Base-by-base conservation (phyloP, 2,888 invertebrate genomes). In the Gari tellinella region DNA sequence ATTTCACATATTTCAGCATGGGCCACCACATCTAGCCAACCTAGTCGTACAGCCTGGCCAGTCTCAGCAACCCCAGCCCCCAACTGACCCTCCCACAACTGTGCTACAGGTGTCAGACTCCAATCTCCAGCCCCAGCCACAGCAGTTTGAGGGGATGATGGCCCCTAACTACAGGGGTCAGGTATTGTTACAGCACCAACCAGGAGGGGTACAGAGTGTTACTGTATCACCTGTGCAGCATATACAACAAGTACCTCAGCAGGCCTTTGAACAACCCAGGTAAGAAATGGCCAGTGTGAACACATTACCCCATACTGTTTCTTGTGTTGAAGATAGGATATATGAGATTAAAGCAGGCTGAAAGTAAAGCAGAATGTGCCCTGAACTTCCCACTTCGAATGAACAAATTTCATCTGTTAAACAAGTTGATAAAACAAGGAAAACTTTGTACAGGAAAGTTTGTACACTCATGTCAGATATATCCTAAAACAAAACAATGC, bases 21-120 rank as follows among this genome's bases (percentile, higher is more conserved):
- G 90, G 2, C 90, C 90, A 8, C 89, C 89, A 26, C 90, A 90
- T 62, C 75, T 90, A 43, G 85, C 89, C n/a, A 90, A 90, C 61
- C 72, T 90, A 52, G 87, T 89, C 52, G 83, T 85, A 10, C 83
- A 84, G 51, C 79, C 83, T 12, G 82, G 84, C 26, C 83, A 83
- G 38, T 49, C 21, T n/a, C 72, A 60, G n/a, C 72, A 60, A 25
- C 60, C 64, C 57, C 26, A 49, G 25, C 14, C 69, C 31, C 17
- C 57, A 51, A 25, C 62, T 61, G 5, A 49, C 46, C n/a, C 25
- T 17, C 7, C 63, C 43, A 17, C 41, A 31, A 40, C 60, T 46
- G 17, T n/a, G 17, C 57, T 70, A 8, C 60, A 58, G 41, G 3
- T 21, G 19, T 51, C 51, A 52, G 57, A 57, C 25, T 31, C n/a